Conservation (phyloP, 2,888 invertebrate genomes). For the Melitaea athalia region DNA sequence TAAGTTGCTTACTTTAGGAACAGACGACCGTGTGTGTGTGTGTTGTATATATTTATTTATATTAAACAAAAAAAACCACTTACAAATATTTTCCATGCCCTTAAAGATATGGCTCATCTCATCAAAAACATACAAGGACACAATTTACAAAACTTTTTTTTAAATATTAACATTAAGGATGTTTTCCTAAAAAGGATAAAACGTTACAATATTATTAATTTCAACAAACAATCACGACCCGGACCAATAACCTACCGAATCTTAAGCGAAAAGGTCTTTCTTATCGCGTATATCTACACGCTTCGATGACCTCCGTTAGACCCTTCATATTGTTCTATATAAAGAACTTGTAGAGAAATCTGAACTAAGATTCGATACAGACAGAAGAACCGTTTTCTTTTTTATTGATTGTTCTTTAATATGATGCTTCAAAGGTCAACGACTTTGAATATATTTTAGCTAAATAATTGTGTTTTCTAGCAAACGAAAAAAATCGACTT, state of each 20-base stretch:
- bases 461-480: too few relatives aligned
- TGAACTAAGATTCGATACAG: slow-evolving; percentile 32
- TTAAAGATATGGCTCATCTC: too few relatives aligned
- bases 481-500: too few relatives aligned
- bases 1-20: too few relatives aligned
- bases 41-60: too few relatives aligned
- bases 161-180: background rate
- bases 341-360: slow-evolving; percentile 41
- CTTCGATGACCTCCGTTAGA: slow-evolving; percentile 33
- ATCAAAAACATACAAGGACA: too few relatives aligned
- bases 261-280: slow-evolving; percentile 24
- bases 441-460: too few relatives aligned
- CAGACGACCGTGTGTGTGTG: too few relatives aligned
- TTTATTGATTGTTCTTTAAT: background rate
- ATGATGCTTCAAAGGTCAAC: too few relatives aligned
- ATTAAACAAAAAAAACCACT: too few relatives aligned
- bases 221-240: slow-evolving; percentile 17
- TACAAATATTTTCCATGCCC: too few relatives aligned
- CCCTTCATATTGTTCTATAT: slow-evolving; percentile 42
- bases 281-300: slow-evolving; percentile 37
- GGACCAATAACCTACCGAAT: slow-evolving; percentile 21
- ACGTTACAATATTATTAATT: slow-evolving; percentile 8
- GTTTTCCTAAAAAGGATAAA: background rate
- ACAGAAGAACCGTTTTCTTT: slow-evolving; percentile 5
- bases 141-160: too few relatives aligned